phyloP scores from a whole-genome alignment of 2,113 vertebrate genomes.

The Zosterops hypoxanthus region DNA sequence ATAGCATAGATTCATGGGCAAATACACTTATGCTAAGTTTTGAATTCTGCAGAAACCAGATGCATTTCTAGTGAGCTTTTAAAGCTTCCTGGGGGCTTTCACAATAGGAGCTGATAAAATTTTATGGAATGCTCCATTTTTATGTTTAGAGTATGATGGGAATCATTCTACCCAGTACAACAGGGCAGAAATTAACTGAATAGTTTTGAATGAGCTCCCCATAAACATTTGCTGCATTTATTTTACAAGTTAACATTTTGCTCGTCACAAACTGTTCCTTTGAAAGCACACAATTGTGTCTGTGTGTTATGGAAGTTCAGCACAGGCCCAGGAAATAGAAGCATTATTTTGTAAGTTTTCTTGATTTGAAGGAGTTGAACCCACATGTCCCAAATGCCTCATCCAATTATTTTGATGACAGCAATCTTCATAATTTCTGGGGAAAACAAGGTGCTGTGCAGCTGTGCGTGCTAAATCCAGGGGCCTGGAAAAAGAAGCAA shows the following conservation, averaged over 20 bases:
- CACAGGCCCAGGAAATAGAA: neutral
- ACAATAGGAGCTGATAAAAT: slow-evolving; percentile 48
- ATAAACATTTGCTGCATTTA: slow-evolving; percentile 49
- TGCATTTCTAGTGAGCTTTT: slow-evolving; percentile 31
- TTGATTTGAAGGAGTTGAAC: slow-evolving; percentile 20
- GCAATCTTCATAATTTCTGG: neutral
- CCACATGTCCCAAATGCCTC: neutral
- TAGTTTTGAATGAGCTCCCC: slow-evolving; percentile 31
- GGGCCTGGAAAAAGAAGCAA: neutral
- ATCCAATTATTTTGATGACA: neutral
- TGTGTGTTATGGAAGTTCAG: neutral
- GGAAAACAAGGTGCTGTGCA: neutral
- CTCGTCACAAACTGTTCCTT: neutral
- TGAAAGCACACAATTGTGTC: neutral
- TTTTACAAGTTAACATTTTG: slow-evolving; percentile 17
- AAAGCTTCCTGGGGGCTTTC: slow-evolving; percentile 35
- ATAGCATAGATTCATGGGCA: neutral
- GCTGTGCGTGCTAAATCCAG: neutral
- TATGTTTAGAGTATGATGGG: slow-evolving; percentile 1
- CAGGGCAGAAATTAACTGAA: slow-evolving; percentile 43
- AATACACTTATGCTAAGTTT: neutral
- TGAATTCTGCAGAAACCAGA: slow-evolving; percentile 9
- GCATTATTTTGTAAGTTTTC: neutral
- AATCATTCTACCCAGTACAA: neutral
- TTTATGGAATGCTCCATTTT: slow-evolving; percentile 45